A percentile compares a stretch with the other conserved stretches of the same genome.
These are phyloP conservation scores for Micromys minutus DNA, from an alignment of 2,113 vertebrate species.

Conservation along the genomic window DNA sequence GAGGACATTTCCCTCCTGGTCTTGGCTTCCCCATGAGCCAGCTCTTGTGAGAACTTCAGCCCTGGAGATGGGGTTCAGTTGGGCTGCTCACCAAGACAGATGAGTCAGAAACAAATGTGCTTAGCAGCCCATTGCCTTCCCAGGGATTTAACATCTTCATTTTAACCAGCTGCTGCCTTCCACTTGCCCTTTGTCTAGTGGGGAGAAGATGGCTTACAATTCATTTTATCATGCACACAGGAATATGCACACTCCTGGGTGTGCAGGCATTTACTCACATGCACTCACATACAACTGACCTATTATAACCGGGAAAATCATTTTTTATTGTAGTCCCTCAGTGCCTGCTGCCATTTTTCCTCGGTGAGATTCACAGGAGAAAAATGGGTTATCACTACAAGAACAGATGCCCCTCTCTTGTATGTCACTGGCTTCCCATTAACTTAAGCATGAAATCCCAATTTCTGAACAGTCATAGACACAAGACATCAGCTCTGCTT, in stretches of 20 bases:
- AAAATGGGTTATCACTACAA: not conserved
- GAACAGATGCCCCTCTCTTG: not conserved
- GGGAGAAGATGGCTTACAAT: not conserved
- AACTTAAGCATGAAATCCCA: not conserved
- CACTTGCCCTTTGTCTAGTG: not conserved
- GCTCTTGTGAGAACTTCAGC: not conserved
- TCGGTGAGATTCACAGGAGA: not conserved
- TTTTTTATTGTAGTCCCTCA: not conserved
- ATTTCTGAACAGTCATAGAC: not conserved
- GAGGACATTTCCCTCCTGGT: not conserved
- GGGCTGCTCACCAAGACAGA: conserved; percentile 76
- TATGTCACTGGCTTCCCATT: not conserved
- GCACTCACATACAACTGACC: not conserved
- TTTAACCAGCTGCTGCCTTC: not conserved
- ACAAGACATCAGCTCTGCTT: not conserved
- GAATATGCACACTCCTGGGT: not conserved
- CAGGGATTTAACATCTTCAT: conserved; percentile 68
- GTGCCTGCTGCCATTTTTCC: not conserved
- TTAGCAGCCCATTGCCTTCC: conserved; percentile 74
- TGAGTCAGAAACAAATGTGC: conserved; percentile 72
- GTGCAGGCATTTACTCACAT: not conserved
- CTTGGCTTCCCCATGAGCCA: not conserved
- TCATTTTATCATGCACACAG: not conserved
- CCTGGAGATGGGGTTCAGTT: not conserved
- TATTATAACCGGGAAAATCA: not conserved